Evolutionary conservation across 2,113 vertebrate species (phyloP).

Genomic region (Pseudorasbora parva): DNA sequence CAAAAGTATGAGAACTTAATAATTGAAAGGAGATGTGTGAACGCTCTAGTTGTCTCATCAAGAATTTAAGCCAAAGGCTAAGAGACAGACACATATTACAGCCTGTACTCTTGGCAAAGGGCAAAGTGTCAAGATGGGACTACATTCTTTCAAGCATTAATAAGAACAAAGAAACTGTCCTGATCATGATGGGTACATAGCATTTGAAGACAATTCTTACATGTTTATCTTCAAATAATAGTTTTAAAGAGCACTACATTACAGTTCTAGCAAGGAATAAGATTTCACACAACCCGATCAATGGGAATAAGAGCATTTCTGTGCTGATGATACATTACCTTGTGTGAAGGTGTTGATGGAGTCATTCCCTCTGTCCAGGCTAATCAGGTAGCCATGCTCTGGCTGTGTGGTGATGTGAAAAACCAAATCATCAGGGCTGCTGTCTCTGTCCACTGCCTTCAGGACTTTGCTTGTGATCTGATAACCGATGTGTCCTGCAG

Average conservation of each 20-base stretch:
- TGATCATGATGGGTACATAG: slow-evolving; percentile 17
- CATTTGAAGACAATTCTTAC: background rate
- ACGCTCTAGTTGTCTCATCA: slow-evolving; percentile 42
- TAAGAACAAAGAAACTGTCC: background rate
- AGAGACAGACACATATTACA: slow-evolving; percentile 32
- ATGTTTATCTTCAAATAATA: background rate
- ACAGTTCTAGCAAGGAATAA: background rate
- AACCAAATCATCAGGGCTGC: slow-evolving; percentile 73
- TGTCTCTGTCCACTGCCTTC: slow-evolving; percentile 88
- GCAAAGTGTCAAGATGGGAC: slow-evolving; percentile 27
- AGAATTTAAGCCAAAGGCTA: slow-evolving; percentile 46
- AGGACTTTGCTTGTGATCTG: slow-evolving; percentile 84
- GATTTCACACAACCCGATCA: background rate
- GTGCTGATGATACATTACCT: slow-evolving; percentile 77
- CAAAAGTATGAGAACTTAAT: slow-evolving; percentile 50
- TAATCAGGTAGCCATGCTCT: slow-evolving; percentile 85
- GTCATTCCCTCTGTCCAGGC: slow-evolving; percentile 86
- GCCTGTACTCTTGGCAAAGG: slow-evolving; percentile 35
- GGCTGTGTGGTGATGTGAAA: slow-evolving; percentile 83
- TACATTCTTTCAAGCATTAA: slow-evolving; percentile 17
- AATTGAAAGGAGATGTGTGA: slow-evolving; percentile 44
- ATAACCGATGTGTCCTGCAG: slow-evolving; percentile 85
- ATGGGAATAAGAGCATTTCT: background rate
- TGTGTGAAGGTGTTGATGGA: slow-evolving; percentile 88
- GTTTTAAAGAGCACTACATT: background rate